These are phyloP conservation scores for Elgaria multicarinata DNA, from an alignment of 2,113 vertebrate species.

Conservation along the genomic window DNA sequence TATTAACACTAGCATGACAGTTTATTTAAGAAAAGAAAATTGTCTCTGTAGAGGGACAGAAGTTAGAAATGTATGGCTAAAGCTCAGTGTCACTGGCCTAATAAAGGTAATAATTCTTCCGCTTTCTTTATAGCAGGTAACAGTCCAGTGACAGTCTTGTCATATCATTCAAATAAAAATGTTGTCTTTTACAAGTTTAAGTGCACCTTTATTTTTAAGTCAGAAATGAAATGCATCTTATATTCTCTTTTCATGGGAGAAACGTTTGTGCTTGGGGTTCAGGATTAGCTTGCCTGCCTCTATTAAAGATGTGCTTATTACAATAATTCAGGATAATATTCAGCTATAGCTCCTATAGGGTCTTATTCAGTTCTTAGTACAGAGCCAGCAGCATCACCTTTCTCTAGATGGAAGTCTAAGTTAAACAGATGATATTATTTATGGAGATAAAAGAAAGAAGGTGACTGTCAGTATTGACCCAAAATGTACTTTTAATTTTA, in stretches of 20 bases:
- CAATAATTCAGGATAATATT: slow-evolving; percentile 50
- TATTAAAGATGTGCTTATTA: slow-evolving; percentile 60
- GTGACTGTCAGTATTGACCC: slow-evolving; percentile 25
- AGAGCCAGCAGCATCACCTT: not conserved
- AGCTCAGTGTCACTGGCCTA: slow-evolving; percentile 92
- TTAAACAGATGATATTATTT: slow-evolving; percentile 26
- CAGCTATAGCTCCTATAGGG: not conserved
- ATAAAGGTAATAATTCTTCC: slow-evolving; percentile 96
- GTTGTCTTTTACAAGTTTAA: slow-evolving; percentile 87
- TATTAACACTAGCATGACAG: slow-evolving; percentile 99
- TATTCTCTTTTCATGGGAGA: slow-evolving; percentile 70
- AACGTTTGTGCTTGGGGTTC: slow-evolving; percentile 61
- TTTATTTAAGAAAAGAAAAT: slow-evolving; percentile 99
- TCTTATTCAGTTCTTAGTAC: slow-evolving; percentile 5
- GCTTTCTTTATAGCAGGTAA: slow-evolving; percentile 90
- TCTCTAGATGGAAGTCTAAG: not conserved
- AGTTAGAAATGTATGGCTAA: slow-evolving; percentile 93
- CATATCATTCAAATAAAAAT: slow-evolving; percentile 88
- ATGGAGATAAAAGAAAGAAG: not conserved
- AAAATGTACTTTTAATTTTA: slow-evolving; percentile 55
- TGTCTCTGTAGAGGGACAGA: slow-evolving; percentile 95
- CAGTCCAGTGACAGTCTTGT: slow-evolving; percentile 84
- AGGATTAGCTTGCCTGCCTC: slow-evolving; percentile 35
- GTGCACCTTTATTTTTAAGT: slow-evolving; percentile 81
- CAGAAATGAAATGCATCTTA: slow-evolving; percentile 75